These are phyloP conservation scores for Semnornis frantzii DNA, from an alignment of 2,113 vertebrate genomes.

Conservation along the genomic window DNA sequence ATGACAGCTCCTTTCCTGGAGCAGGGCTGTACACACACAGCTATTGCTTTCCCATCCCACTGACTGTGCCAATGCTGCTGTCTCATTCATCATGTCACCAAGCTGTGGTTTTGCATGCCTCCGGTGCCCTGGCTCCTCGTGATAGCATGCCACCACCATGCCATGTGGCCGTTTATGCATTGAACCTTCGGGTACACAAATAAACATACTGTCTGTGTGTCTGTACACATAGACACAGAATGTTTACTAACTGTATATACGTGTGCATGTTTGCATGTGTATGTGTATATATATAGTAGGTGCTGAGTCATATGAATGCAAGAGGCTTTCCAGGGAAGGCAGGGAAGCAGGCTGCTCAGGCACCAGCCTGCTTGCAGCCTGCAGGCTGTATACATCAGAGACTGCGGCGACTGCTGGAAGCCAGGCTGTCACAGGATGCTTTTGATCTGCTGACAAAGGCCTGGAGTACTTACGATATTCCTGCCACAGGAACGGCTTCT, in stretches of 20 bases:
- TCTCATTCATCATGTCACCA: rapidly evolving
- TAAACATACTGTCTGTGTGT: neutral
- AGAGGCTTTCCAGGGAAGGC: neutral
- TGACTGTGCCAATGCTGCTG: neutral
- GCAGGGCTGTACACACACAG: rapidly evolving
- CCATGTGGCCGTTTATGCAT: rapidly evolving
- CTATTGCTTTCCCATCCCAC: rapidly evolving
- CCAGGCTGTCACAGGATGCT: neutral
- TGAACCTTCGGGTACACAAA: neutral
- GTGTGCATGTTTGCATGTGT: no score
- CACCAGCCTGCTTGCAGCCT: neutral
- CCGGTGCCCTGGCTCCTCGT: neutral
- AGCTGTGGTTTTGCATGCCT: neutral
- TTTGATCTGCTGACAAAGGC: conserved; percentile 58
- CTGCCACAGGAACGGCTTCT: neutral
- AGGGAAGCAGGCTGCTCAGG: neutral
- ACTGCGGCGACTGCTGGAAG: conserved; percentile 12
- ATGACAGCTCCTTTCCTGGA: neutral
- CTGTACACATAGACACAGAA: no score
- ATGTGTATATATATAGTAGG: neutral
- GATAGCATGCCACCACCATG: rapidly evolving
- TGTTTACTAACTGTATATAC: no score
- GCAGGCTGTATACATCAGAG: conserved; percentile 23
- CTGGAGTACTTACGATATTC: neutral
- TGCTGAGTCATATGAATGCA: neutral